phyloP scores from a whole-genome alignment of 2,113 vertebrate genomes.

The Melanotaenia duboulayi region DNA sequence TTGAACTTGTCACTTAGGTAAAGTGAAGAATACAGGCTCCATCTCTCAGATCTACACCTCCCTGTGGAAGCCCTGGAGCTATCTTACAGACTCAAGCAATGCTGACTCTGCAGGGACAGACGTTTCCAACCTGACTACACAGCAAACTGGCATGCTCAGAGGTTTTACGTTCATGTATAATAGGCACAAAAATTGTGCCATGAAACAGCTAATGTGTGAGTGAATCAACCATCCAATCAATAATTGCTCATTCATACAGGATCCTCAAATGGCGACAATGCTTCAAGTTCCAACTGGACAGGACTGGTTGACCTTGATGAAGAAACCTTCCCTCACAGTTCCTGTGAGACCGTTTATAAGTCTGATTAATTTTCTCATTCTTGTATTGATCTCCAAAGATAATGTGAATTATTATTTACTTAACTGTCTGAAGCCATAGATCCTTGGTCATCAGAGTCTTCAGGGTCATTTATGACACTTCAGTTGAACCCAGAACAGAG shows the following conservation, averaged over 20 bases:
- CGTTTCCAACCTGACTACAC: conserved; percentile 43
- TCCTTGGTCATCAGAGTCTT: conserved; percentile 69
- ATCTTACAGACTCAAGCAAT: conserved; percentile 67
- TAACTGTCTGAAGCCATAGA: conserved; percentile 52
- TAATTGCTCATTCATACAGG: conserved; percentile 10
- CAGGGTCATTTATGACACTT: conserved; percentile 68
- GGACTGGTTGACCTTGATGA: conserved; percentile 76
- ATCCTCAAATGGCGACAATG: conserved; percentile 14
- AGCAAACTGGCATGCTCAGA: conserved; percentile 41
- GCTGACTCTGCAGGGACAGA: conserved; percentile 47
- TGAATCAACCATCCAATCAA: not conserved
- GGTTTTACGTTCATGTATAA: conserved; percentile 52
- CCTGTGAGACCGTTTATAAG: conserved; percentile 45
- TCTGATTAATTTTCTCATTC: not conserved
- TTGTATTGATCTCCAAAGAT: not conserved
- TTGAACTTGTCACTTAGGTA: conserved; percentile 57
- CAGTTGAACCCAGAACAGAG: conserved; percentile 65
- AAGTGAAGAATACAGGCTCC: conserved; percentile 57
- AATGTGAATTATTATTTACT: not conserved
- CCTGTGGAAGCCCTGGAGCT: conserved; percentile 82
- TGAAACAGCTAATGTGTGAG: conserved; percentile 1
- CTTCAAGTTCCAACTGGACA: conserved; percentile 73
- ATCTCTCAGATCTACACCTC: conserved; percentile 77
- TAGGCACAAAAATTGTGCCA: not conserved
- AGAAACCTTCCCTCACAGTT: conserved; percentile 35